Conservation (phyloP, 2,888 invertebrate species). For the Epiblema foenella region DNA sequence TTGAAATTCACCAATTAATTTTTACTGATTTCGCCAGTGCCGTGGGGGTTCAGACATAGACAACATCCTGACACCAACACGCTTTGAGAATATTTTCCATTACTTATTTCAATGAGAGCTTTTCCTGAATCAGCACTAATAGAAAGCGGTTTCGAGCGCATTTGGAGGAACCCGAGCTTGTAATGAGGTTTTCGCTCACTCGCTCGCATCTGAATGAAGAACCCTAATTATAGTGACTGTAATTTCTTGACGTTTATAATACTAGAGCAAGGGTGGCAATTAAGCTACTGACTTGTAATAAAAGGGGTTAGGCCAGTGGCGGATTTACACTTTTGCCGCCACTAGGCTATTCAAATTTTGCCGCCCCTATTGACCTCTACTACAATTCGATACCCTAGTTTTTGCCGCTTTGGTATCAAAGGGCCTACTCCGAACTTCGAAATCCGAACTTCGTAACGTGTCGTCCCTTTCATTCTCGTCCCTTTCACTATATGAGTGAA, state of each 20-base stretch:
- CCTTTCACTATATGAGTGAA: no score
- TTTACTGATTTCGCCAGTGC: not conserved
- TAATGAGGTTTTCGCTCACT: conserved; percentile 44
- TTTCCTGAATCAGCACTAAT: conserved; percentile 42
- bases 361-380: no score
- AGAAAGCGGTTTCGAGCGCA: conserved; percentile 41
- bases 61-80: not conserved
- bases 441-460: no score
- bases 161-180: conserved; percentile 42
- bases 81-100: conserved; percentile 29
- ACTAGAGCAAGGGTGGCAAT: conserved; percentile 29
- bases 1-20: no score
- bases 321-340: no score
- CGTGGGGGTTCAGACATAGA: not conserved
- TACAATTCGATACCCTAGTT: no score
- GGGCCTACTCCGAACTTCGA: no score
- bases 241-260: conserved; percentile 39
- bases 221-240: conserved; percentile 39
- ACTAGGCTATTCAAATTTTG: no score
- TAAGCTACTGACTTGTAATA: conserved; percentile 20
- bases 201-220: conserved; percentile 40
- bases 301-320: no score
- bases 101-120: conserved; percentile 32
- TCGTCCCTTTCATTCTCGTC: no score
- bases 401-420: no score